Evolutionary conservation across 1,140 invertebrate species (phyloP), one percentile per base, ranked within the genome.

Genomic region (Drosophila navojoa): DNA sequence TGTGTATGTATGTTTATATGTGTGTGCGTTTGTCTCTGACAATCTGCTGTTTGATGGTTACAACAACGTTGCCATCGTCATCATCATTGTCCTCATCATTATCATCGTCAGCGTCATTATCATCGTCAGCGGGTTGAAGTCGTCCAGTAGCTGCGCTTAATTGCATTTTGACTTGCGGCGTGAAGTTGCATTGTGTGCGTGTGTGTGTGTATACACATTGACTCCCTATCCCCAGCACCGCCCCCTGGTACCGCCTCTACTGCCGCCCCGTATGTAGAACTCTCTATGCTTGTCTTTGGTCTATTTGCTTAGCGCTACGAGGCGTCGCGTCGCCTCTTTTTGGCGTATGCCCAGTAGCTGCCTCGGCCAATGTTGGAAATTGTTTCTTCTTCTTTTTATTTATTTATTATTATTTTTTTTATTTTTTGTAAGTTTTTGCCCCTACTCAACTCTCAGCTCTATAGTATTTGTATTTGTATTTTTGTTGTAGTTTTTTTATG

Each of bases 81-180:
- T 45, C 69, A 35, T 44, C 35, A 32, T 44, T 27, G 32, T 19
- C 64, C n/a, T 47, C 74, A 22, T 57, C 29, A 32, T 49, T 59
- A 32, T 44, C 32, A 19, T 42, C 40, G 42, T 13, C 63, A 11
- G 38, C 75, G 19, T 52, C 29, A 22, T 70, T 16, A 13, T 45
- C 4, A 61, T 45, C 35, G 27, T 55, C 40, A 61, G 50, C 32
- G 64, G 32, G 49, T 38, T 45, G 50, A 61, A 60, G 63, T 77
- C 74, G 77, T 81, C 76, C 81, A 77, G 82, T 87, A 87, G 82
- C 82, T 58, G 77, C 84, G 84, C 84, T 87, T 87, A 87, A 87
- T 87, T 87, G 84, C 84, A 87, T 87, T 87, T 89, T 87, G 84
- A 84, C 84, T 87, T 89, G 84, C 84, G 84, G 82, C 82, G 84